These are phyloP conservation scores for Gadus chalcogrammus DNA, from an alignment of 2,113 vertebrate species.

Conservation along the genomic window DNA sequence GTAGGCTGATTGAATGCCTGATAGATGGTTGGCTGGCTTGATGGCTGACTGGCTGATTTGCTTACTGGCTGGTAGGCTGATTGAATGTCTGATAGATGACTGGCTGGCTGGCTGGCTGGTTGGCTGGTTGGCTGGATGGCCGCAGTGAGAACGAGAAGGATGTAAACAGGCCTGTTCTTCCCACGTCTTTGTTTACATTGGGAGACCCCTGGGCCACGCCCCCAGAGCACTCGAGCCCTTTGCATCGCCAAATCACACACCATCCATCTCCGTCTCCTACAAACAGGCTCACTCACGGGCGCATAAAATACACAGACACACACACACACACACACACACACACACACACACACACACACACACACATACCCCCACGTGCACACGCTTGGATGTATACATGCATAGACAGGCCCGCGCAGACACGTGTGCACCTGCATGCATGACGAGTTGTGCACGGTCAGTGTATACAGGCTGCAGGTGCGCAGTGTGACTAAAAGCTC, in stretches of 20 bases:
- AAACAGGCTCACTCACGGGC: constrained; percentile 24
- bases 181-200: constrained; percentile 74
- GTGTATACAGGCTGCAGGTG: constrained; percentile 10
- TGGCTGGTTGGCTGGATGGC: constrained; percentile 3
- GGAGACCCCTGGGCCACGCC: constrained; percentile 64
- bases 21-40: no score
- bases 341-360: constrained; percentile 2
- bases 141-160: constrained; percentile 56
- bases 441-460: not conserved
- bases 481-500: not conserved
- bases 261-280: constrained; percentile 51
- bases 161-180: constrained; percentile 69
- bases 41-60: no score
- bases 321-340: constrained; percentile 4
- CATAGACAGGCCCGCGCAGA: not conserved
- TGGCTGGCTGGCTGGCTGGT: no score
- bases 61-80: no score
- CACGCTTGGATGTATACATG: not conserved
- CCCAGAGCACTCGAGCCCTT: constrained; percentile 60
- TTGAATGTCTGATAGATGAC: no score
- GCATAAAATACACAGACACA: not conserved
- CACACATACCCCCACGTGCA: not conserved
- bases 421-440: not conserved
- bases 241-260: constrained; percentile 50
- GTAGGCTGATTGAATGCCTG: no score